These are phyloP conservation scores for Acrocephalus scirpaceus DNA, from an alignment of 2,797 vertebrate species.

Conservation along the genomic window DNA sequence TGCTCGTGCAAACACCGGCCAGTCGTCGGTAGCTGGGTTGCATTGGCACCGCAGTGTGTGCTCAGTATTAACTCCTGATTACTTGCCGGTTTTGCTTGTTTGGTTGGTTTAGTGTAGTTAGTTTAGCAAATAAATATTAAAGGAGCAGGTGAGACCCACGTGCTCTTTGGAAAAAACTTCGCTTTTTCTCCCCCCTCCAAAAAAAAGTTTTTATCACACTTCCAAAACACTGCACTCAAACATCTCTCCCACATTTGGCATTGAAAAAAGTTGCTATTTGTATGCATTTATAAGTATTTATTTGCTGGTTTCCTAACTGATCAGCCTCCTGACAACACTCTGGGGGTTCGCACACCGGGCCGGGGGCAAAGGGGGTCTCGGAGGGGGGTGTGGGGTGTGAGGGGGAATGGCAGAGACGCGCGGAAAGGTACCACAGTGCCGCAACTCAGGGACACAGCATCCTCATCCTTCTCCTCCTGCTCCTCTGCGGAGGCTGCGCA, in stretches of 20 bases:
- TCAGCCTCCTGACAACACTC: not conserved
- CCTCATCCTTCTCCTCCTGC: not conserved
- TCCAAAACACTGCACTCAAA: not conserved
- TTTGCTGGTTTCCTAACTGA: not conserved
- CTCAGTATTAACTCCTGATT: not conserved
- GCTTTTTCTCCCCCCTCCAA: not conserved
- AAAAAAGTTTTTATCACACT: not conserved
- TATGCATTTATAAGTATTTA: not conserved
- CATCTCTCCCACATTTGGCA: not conserved
- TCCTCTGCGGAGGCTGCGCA: not conserved
- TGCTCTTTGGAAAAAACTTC: not conserved
- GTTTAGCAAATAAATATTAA: constrained; percentile 9
- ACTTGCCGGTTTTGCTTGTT: not conserved
- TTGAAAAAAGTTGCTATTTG: not conserved
- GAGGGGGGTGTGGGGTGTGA: too few species aligned
- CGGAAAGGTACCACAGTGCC: not conserved
- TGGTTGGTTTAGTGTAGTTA: not conserved
- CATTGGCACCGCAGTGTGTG: not conserved
- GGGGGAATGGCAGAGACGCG: too few species aligned
- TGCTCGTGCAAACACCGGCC: not conserved
- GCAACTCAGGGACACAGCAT: not conserved
- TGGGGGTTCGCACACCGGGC: not conserved
- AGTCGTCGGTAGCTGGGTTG: not conserved
- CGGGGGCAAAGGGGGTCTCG: not conserved
- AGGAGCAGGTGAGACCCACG: not conserved